Base-by-base conservation (phyloP, 2,113 vertebrate species). In the Lynx canadensis region DNA sequence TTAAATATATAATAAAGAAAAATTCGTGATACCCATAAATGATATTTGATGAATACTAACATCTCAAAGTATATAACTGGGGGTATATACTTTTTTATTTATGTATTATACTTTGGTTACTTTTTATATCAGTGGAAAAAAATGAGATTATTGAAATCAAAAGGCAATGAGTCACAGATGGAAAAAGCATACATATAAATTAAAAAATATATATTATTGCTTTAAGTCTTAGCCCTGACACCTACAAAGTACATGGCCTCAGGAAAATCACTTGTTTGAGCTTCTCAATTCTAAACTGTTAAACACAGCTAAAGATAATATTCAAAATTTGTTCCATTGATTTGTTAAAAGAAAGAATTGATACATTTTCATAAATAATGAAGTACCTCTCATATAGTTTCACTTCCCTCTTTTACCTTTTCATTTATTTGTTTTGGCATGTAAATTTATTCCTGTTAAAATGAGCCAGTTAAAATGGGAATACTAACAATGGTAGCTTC, bases 341-440 rank as follows among this genome's bases (percentile, higher is more conserved):
- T 65, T 97, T 92, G 50, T 88, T 80, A 80, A 76, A 33, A 15
- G 84, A 88, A 94, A 90, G n/a, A 79, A 31, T 52, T 36, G 7
- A 11, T 36, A 50, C 19, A 84, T 90, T 71, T 80, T 91, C 25
- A 87, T 52, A 74, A 66, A 71, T 80, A 60, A 38, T 79, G 27
- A 74, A 79, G 1, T n/a, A 66, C 12, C 48, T 96, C 10, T 80
- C 23, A n/a, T 36, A 55, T n/a, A 38, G 3, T 74, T 16, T 93
- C 9, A 82, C 38, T 41, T 92, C 3, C 31, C 18, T 69, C 31
- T 38, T 82, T 94, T 63, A 38, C 7, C 27, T 76, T 79, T 11
- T 96, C 52, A 68, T 8, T 73, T 93, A 19, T 85, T 92, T 90
- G 14, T 48, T 38, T 36, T 63, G 25, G 6, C 25, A 33, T 81